phyloP scores from a whole-genome alignment of 1,140 invertebrate genomes.

The Drosophila nebulosa region DNA sequence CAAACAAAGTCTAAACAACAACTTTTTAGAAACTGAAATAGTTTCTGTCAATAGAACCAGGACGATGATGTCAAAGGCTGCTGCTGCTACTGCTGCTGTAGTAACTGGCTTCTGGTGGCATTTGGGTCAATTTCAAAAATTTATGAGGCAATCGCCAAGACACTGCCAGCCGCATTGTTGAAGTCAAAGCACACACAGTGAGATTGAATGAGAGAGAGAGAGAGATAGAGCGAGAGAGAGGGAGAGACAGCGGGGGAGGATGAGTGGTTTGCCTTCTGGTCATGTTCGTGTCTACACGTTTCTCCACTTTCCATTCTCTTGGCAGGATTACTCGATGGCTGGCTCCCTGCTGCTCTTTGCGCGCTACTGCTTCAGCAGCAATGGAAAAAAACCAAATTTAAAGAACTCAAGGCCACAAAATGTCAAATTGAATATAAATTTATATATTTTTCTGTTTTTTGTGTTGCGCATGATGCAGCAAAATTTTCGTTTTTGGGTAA shows the following conservation, averaged over 20 bases:
- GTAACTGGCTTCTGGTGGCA: slow-evolving; percentile 12
- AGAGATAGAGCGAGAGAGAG: background rate
- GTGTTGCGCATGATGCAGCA: slow-evolving; percentile 65
- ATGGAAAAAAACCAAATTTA: slow-evolving; percentile 30
- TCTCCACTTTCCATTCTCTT: slow-evolving; percentile 15
- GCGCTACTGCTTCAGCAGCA: background rate
- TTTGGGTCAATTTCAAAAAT: slow-evolving; percentile 71
- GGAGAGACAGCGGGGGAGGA: background rate
- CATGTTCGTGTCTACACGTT: slow-evolving; percentile 15
- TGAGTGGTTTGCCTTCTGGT: background rate
- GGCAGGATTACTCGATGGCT: slow-evolving; percentile 23
- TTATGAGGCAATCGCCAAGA: slow-evolving; percentile 63
- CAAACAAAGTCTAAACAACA: background rate
- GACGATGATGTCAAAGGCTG: slow-evolving; percentile 64
- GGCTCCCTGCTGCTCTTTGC: slow-evolving; percentile 4
- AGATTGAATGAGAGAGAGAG: background rate
- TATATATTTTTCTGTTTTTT: slow-evolving; percentile 50
- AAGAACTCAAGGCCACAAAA: slow-evolving; percentile 47
- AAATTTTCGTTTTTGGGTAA: slow-evolving; percentile 32
- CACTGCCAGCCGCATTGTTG: slow-evolving; percentile 38
- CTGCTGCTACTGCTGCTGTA: slow-evolving; percentile 17
- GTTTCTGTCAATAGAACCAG: slow-evolving; percentile 35
- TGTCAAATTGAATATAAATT: slow-evolving; percentile 76
- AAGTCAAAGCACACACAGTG: slow-evolving; percentile 35
- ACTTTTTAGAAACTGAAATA: slow-evolving; percentile 14